These are phyloP conservation scores for Laspeyria flexula DNA, from an alignment of 2,888 invertebrate species.

Conservation along the genomic window DNA sequence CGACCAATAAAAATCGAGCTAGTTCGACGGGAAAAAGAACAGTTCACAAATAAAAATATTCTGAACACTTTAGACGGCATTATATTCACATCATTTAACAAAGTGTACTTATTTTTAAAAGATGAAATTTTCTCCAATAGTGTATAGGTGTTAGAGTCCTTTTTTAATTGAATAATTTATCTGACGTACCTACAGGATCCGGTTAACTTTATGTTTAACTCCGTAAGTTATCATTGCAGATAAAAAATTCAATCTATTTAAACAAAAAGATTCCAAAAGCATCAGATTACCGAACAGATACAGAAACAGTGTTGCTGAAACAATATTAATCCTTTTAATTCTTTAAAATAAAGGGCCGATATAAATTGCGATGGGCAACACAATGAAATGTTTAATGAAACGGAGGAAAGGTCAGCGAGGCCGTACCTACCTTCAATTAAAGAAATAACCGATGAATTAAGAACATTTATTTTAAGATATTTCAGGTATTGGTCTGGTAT, in stretches of 20 bases:
- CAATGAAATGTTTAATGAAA: constrained; percentile 70
- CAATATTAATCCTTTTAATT: constrained; percentile 57
- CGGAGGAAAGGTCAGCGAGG: constrained; percentile 46
- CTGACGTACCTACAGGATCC: not conserved
- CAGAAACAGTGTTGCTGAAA: constrained; percentile 45
- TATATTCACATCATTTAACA: too few relatives aligned
- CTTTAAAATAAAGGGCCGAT: constrained; percentile 46
- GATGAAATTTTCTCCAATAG: too few relatives aligned
- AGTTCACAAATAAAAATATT: not conserved
- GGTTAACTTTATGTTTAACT: not conserved
- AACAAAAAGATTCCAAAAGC: constrained; percentile 34
- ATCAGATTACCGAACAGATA: constrained; percentile 49
- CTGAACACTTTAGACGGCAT: too few relatives aligned
- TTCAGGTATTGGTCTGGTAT: constrained; percentile 30
- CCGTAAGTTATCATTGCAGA: constrained; percentile 14
- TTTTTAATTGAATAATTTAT: not conserved
- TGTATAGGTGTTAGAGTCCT: too few relatives aligned
- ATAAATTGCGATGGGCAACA: constrained; percentile 55
- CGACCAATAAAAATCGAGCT: not conserved
- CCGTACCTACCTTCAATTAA: constrained; percentile 52
- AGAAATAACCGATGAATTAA: constrained; percentile 43
- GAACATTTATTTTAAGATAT: constrained; percentile 26
- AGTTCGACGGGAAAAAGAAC: not conserved
- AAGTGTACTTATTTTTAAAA: too few relatives aligned
- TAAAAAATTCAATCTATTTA: constrained; percentile 36